Percentiles rank a stretch among this genome's conserved stretches.
phyloP scores from a whole-genome alignment of 2,797 vertebrate genomes.

The Tragopan temminckii region DNA sequence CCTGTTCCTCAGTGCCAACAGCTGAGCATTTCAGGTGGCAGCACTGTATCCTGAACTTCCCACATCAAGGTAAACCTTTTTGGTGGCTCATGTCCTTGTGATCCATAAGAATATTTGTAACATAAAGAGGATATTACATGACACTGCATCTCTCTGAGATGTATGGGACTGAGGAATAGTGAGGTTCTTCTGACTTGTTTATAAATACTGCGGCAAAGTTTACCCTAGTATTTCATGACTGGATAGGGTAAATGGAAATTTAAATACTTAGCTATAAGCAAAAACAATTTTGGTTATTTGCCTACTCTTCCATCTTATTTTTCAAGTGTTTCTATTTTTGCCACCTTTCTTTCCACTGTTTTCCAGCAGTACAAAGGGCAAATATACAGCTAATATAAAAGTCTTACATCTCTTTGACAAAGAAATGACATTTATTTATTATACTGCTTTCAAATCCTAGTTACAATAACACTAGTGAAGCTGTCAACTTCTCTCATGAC shows the following conservation, averaged over 20 bases:
- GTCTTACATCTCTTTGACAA: conserved; percentile 26
- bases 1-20: neutral
- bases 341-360: neutral
- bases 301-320: neutral
- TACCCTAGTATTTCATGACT: neutral
- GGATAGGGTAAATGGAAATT: neutral
- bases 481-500: conserved; percentile 8
- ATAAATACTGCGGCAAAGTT: neutral
- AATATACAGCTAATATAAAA: neutral
- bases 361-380: neutral
- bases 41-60: neutral
- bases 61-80: neutral
- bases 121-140: neutral
- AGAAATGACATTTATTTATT: conserved; percentile 43
- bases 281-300: neutral
- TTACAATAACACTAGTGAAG: conserved; percentile 14
- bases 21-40: neutral
- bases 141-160: neutral
- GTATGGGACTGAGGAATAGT: neutral
- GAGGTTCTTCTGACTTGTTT: neutral
- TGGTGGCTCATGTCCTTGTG: neutral
- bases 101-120: neutral
- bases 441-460: neutral
- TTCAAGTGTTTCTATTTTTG: neutral
- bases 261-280: neutral